Evolutionary conservation across 2,113 vertebrate species (phyloP), one percentile per base, ranked within the genome.

Genomic region (Passer montanus): DNA sequence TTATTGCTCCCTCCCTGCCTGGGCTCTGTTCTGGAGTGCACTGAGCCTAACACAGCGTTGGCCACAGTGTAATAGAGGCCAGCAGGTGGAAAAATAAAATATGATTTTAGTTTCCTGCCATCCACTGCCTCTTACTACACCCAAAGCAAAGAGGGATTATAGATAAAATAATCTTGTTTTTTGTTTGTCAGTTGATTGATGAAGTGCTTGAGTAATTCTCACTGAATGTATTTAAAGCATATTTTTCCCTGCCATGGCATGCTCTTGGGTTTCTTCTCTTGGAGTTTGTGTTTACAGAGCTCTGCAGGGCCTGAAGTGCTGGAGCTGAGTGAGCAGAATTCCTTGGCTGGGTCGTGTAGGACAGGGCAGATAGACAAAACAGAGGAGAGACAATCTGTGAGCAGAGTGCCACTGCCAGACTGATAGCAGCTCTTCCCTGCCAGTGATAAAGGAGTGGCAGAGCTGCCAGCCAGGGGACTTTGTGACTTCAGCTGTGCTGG

Each of bases 31-130:
- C 49, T 1, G 33, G 76, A 93, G 76, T 55, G 68, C 59, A 35
- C 80, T 46, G 22, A 60, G 53, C 23, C 78, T 58, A 16, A 26
- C 79, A 63, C 89, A 77, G 28, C 0, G 0, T 0, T 53, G 44
- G 91, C 82, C 87, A 88, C 84, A 46, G 56, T 9, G 33, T 56
- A 66, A 85, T 1, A 82, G 69, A 94, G 84, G 80, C 75, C 74
- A 90, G 75, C 92, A 97, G 93, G 94, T 95, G 90, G 78, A 59
- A 96, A 97, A 95, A 89, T 89, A 95, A 97, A 89, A 84, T 56
- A 90, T 2, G 0, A 60, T 59, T 94, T 95, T 60, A 94, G 91
- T 94, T 95, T 96, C 90, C 96, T 96, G 81, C 75, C 63, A 49
- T 89, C 53, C 27, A 49, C 67, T 13, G 49, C 84, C 23, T 89